Percentiles rank a stretch among this genome's conserved stretches.
Conservation (phyloP, 2,113 vertebrate species). For the Paraplagusia blochii region DNA sequence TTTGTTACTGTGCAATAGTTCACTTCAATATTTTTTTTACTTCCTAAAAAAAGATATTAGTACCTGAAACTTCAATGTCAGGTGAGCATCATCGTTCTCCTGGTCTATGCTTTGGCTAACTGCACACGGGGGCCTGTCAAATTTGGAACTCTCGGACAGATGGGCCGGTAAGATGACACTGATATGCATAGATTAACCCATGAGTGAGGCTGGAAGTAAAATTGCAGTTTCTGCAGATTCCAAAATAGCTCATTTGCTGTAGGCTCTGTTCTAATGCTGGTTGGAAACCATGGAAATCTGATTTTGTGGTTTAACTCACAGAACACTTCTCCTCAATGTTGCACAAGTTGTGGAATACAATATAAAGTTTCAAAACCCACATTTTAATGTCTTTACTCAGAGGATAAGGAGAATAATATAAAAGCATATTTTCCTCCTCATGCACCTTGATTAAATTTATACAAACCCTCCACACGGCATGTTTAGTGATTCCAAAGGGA, state of each 20-base stretch:
- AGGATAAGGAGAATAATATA: constrained; percentile 9
- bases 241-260: constrained; percentile 29
- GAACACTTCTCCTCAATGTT: background rate
- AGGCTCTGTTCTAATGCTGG: constrained; percentile 12
- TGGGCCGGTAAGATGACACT: constrained; percentile 31
- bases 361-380: constrained; percentile 10
- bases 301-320: constrained; percentile 39
- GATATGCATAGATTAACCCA: constrained; percentile 47
- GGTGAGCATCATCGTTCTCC: constrained; percentile 22
- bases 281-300: constrained; percentile 42
- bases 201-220: constrained; percentile 26
- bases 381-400: constrained; percentile 13
- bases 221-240: constrained; percentile 23
- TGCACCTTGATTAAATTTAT: constrained; percentile 17
- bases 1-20: too few species aligned
- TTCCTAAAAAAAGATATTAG: constrained; percentile 4
- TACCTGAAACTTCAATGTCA: background rate
- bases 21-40: constrained; percentile 18
- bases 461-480: background rate
- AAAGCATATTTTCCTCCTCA: constrained; percentile 14
- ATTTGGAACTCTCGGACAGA: constrained; percentile 25
- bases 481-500: too few species aligned
- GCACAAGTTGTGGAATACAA: constrained; percentile 27
- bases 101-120: constrained; percentile 36
- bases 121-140: constrained; percentile 18